Evolutionary conservation across 2,113 vertebrate genomes (phyloP).

Genomic region (Vicugna pacos): DNA sequence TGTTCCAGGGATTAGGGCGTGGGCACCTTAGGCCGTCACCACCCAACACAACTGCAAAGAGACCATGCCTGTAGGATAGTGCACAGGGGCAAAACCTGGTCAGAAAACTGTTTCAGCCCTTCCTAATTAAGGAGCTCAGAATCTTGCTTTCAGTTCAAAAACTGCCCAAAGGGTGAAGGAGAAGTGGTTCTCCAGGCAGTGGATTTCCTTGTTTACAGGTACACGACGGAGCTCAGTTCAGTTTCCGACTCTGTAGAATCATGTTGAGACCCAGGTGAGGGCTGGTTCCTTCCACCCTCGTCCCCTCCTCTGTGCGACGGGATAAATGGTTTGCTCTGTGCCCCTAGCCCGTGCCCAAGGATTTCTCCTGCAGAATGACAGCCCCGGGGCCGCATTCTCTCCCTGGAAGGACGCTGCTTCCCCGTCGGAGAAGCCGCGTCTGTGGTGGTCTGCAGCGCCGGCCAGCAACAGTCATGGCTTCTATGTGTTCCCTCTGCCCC

Average conservation of each 20-base stretch:
- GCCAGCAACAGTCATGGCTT: background rate
- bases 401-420: fast-evolving
- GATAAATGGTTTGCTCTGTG: fast-evolving
- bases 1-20: background rate
- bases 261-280: fast-evolving
- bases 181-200: fast-evolving
- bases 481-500: background rate
- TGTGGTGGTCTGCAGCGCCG: fast-evolving
- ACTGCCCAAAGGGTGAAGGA: fast-evolving
- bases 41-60: background rate
- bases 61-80: background rate
- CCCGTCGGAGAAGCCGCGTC: background rate
- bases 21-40: fast-evolving
- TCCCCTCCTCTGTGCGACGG: fast-evolving
- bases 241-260: fast-evolving
- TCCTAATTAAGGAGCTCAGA: background rate
- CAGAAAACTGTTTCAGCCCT: fast-evolving
- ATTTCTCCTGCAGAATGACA: background rate
- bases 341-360: no score
- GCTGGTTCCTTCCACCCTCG: fast-evolving
- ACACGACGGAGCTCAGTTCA: background rate
- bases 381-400: fast-evolving
- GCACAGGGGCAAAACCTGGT: fast-evolving
- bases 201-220: fast-evolving
- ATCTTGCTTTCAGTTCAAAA: background rate